Evolutionary conservation across 1,140 invertebrate species (phyloP), one percentile per base, ranked within the genome.

Genomic region (Drosophila bocqueti): DNA sequence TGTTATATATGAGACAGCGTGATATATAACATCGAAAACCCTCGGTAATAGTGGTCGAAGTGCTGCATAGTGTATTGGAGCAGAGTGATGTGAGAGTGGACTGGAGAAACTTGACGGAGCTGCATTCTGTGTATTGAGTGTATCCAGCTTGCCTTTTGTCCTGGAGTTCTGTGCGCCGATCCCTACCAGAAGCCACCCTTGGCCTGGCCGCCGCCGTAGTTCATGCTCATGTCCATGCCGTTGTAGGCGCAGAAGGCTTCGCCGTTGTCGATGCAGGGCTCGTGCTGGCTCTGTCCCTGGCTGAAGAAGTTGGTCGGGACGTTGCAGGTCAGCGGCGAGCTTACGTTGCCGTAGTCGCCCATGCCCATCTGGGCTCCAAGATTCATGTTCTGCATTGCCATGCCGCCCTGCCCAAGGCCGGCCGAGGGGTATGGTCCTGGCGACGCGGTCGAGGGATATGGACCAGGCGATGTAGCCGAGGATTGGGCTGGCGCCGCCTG

Each of bases 211-310:
- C 55, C 57, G 15, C 38, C 55, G 15, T 36, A 31, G 43, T 40
- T 57, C 36, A 31, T n/a, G 45, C 13, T 26, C 36, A 60, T 42
- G 5, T 73, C 67, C 52, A 73, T 61, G 38, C 68, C 71, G 31
- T 74, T 74, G 55, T 74, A 74, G 46, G 71, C 71, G 11, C 55
- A 73, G 46, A 61, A 74, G 13, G 71, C 71, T 16, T 74, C 69
- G 2, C 69, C 69, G 16, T 72, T 72, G 29, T 74, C 55, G n/a
- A 72, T 72, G 52, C 69, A 72, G 13, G 64, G 64, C 43, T 42
- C 66, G 18, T 10, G 68, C 24, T 34, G 49, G 21, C 42, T 43
- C 13, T 67, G 34, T 18, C 49, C 49, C 1, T 71, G 64, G 24
- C 40, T 34, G 34, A 71, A 71, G 64, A 68, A 71, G 42, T 29